phyloP scores from a whole-genome alignment of 2,797 vertebrate species.

The Artibeus lituratus region DNA sequence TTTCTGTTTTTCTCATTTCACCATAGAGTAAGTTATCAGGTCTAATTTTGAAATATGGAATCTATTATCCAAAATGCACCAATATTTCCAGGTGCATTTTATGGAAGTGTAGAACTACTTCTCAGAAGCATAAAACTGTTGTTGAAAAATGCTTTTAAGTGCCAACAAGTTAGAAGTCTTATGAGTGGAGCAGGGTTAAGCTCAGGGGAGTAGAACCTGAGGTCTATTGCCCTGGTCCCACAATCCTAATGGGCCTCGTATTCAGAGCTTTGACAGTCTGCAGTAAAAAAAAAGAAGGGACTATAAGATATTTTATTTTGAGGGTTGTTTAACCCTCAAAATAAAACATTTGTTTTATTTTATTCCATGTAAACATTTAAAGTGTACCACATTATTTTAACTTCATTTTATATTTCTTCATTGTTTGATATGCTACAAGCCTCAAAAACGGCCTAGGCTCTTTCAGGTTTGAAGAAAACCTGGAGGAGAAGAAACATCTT shows the following conservation, averaged over 20 bases:
- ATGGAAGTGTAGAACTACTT: constrained; percentile 61
- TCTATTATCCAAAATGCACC: constrained; percentile 64
- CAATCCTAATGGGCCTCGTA: not conserved
- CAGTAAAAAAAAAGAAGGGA: not conserved
- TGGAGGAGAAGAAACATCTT: not conserved
- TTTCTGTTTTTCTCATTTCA: constrained; percentile 71
- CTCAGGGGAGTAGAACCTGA: not conserved
- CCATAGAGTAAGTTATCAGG: constrained; percentile 59
- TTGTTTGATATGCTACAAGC: not conserved
- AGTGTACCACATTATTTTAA: constrained; percentile 5
- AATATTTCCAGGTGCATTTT: constrained; percentile 70
- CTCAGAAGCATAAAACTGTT: constrained; percentile 68
- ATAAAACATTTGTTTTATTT: constrained; percentile 28
- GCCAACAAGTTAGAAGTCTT: constrained; percentile 62
- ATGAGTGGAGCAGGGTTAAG: constrained; percentile 7
- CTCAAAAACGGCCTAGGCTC: not conserved
- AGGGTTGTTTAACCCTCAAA: no score
- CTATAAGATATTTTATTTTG: constrained; percentile 19
- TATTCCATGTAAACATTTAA: constrained; percentile 33
- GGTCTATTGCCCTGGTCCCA: not conserved
- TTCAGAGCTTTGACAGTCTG: not conserved
- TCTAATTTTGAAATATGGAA: constrained; percentile 73
- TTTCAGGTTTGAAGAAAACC: not conserved
- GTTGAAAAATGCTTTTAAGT: constrained; percentile 67
- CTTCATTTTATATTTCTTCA: not conserved